Conservation (phyloP, 2,797 vertebrate genomes). For the Phylloscopus collybita region DNA sequence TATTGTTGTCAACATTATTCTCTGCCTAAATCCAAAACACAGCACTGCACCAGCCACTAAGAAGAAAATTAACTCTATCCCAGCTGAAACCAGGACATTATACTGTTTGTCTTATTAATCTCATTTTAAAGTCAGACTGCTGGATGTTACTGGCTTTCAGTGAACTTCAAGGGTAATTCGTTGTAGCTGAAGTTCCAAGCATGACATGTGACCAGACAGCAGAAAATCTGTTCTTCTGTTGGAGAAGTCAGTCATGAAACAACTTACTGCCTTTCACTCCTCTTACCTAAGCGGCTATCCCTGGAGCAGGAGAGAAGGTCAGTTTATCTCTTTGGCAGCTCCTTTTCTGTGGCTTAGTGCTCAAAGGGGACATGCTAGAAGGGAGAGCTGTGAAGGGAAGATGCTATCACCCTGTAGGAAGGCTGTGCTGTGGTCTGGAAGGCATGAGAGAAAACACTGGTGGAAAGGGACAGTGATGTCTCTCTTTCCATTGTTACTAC, state of each 20-base stretch:
- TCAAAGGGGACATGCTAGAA: background rate
- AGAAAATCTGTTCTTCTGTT: constrained; percentile 26
- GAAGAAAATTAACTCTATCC: background rate
- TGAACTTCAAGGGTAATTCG: background rate
- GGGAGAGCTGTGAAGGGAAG: background rate
- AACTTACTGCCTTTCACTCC: background rate
- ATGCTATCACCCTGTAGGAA: background rate
- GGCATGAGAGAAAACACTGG: background rate
- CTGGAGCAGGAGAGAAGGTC: background rate
- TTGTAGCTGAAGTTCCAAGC: background rate
- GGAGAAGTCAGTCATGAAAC: background rate
- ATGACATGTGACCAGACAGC: constrained; percentile 11
- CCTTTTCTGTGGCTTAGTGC: background rate
- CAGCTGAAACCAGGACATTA: background rate
- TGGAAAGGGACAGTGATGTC: background rate
- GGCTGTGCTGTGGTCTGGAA: background rate
- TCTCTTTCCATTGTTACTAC: background rate
- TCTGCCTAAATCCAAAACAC: background rate
- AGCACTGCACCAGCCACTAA: background rate
- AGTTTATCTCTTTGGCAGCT: background rate
- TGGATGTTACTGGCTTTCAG: background rate
- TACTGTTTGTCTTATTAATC: background rate
- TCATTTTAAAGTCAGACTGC: background rate
- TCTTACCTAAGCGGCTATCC: background rate
- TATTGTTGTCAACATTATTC: background rate